phyloP scores from a whole-genome alignment of 2,113 vertebrate species.

The human region DNA sequence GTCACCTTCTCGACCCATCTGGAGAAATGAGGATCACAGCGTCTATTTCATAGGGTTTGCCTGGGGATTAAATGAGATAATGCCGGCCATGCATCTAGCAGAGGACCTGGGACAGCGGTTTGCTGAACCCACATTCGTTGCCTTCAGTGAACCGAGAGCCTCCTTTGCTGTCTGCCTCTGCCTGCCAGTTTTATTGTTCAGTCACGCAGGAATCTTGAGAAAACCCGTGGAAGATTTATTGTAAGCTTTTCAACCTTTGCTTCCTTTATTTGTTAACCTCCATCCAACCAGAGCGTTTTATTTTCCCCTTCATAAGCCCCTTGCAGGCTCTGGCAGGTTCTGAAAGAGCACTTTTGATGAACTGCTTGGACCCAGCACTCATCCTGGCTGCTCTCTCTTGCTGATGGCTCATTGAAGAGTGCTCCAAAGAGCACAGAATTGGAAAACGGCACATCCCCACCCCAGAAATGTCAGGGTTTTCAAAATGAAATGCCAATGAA shows the following conservation, averaged over 20 bases:
- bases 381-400: not conserved
- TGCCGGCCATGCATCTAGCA: not conserved
- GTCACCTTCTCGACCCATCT: no score
- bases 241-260: slow-evolving; percentile 43
- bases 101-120: rapidly evolving
- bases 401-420: rapidly evolving
- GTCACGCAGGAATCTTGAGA: not conserved
- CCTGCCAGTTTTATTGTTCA: not conserved
- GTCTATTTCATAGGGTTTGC: not conserved
- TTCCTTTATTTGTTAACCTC: slow-evolving; percentile 35
- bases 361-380: no score
- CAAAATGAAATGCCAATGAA: not conserved
- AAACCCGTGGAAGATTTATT: slow-evolving; percentile 47
- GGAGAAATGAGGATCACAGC: not conserved
- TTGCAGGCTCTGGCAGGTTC: not conserved
- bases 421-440: not conserved
- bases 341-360: not conserved
- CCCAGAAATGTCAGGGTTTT: not conserved
- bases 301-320: not conserved
- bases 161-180: not conserved
- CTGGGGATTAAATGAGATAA: not conserved
- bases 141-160: not conserved
- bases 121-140: rapidly evolving
- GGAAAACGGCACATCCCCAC: not conserved
- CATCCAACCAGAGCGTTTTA: slow-evolving; percentile 37